These are phyloP conservation scores for Galaxias olidus DNA, from an alignment of 2,797 vertebrate species.

Conservation along the genomic window DNA sequence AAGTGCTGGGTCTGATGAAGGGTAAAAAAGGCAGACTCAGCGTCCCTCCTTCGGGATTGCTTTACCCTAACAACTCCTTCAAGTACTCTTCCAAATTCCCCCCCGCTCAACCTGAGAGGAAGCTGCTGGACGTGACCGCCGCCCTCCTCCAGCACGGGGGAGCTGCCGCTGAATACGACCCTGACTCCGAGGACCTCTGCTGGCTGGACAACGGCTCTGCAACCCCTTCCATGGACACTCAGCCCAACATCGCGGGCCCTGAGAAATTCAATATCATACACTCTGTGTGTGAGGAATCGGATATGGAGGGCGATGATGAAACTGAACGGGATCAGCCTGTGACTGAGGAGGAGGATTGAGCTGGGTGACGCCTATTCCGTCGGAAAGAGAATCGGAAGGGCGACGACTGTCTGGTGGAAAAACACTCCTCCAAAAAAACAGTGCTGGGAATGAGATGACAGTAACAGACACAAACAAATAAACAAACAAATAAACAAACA, in stretches of 20 bases:
- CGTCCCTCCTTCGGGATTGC: conserved; percentile 65
- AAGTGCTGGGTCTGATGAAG: conserved; percentile 92
- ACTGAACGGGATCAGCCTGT: conserved; percentile 1
- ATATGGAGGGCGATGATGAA: conserved; percentile 65
- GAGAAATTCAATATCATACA: conserved; percentile 70
- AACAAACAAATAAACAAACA: background rate
- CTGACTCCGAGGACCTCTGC: too few relatives aligned
- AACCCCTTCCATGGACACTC: conserved; percentile 48
- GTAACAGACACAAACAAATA: conserved; percentile 20
- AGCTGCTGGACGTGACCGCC: conserved; percentile 73
- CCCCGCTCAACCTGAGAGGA: conserved; percentile 69
- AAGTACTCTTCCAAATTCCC: conserved; percentile 69
- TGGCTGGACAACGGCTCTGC: too few relatives aligned
- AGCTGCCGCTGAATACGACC: conserved; percentile 30
- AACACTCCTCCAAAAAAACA: conserved; percentile 13
- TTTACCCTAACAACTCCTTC: conserved; percentile 78
- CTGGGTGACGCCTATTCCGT: conserved; percentile 40
- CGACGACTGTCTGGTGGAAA: conserved; percentile 34
- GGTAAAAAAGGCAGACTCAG: conserved; percentile 70
- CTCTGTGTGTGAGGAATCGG: conserved; percentile 77
- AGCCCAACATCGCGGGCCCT: conserved; percentile 44
- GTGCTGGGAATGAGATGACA: conserved; percentile 25
- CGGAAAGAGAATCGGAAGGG: conserved; percentile 49
- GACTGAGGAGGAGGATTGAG: conserved; percentile 12
- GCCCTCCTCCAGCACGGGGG: conserved; percentile 68